Evolutionary conservation across 1,140 invertebrate genomes (phyloP), one percentile per base, ranked within the genome.

Genomic region (Popillia japonica): DNA sequence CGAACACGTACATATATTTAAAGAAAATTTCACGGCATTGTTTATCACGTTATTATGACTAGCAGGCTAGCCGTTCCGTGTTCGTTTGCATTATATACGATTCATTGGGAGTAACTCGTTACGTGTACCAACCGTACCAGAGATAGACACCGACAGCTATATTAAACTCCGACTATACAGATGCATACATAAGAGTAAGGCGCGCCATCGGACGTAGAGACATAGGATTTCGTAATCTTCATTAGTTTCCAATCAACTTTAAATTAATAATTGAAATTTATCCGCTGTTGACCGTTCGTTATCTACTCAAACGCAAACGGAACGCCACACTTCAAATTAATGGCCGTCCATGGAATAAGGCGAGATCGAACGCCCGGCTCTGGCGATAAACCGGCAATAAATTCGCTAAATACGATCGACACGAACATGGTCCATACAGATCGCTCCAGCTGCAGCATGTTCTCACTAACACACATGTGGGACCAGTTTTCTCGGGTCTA

Each of bases 181-280:
- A 34, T 34, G 27, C 4, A 34, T 34, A 34, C 27, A 34, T 34
- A 34, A 4, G 27, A 34, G 27, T 4, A 34, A 34, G 27, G 27
- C 27, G 27, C 27, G 11, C 14, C 48, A n/a, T n/a, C 11, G 44
- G 11, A 11, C 44, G 17, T 55, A 17, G 17, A 55, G 48, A 14
- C 48, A 7, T 2, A 4, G 17, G 6, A 17, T 55, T 55, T 17
- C 48, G 48, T 17, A 55, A 55, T 17, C 48, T 55, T 55, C 48
- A 55, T 55, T 55, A 55, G 48, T 17, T 55, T 55, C 48, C 48
- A 55, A 55, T 55, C 48, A 55, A 55, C 48, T 55, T 17, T 55
- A 55, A 55, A 55, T 55, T 55, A 55, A 55, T 55, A 55, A 55
- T 55, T 55, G 48, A 55, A n/a, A 17, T 55, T 55, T 55, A 55